Percentiles rank a stretch among this genome's conserved stretches.
Conservation (phyloP, 30 jellyfish, hydroid and myxozoan species). For the Hydractinia symbiolongicarpus region DNA sequence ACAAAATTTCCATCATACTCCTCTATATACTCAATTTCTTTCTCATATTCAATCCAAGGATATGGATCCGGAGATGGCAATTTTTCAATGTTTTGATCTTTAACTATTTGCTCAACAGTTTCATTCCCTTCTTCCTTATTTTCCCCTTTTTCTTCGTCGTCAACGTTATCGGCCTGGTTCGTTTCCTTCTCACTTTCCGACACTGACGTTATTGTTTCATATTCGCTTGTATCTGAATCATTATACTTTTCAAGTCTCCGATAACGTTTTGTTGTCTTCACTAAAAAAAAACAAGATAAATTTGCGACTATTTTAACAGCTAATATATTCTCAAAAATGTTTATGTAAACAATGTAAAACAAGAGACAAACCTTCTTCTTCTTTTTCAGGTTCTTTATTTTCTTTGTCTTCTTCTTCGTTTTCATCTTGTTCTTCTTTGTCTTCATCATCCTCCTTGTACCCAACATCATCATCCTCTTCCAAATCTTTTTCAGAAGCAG, state of each 20-base stretch:
- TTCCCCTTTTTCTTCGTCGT: not conserved
- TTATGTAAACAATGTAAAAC: not conserved
- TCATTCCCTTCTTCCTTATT: not conserved
- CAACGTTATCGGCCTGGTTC: not conserved
- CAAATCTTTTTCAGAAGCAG: constrained; percentile 15
- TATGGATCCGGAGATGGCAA: constrained; percentile 18
- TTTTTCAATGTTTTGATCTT: not conserved
- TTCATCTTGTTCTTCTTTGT: not conserved
- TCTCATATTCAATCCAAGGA: constrained; percentile 1
- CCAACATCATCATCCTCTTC: not conserved
- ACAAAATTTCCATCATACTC: constrained; percentile 37
- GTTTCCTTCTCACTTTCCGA: constrained; percentile 12
- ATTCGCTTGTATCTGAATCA: constrained; percentile 35
- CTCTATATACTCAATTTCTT: constrained; percentile 21
- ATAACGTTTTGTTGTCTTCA: not conserved
- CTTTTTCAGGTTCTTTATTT: not conserved
- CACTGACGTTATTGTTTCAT: constrained; percentile 30
- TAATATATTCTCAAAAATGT: not conserved
- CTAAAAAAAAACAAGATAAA: not conserved
- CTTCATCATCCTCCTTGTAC: not conserved
- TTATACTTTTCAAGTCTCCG: constrained; percentile 19
- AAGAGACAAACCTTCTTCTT: not conserved
- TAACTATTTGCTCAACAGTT: not conserved
- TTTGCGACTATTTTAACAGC: not conserved
- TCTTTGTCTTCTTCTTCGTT: constrained; percentile 10